These are phyloP conservation scores for Eidolon helvum DNA, from an alignment of 2,113 vertebrate genomes.

Conservation along the genomic window DNA sequence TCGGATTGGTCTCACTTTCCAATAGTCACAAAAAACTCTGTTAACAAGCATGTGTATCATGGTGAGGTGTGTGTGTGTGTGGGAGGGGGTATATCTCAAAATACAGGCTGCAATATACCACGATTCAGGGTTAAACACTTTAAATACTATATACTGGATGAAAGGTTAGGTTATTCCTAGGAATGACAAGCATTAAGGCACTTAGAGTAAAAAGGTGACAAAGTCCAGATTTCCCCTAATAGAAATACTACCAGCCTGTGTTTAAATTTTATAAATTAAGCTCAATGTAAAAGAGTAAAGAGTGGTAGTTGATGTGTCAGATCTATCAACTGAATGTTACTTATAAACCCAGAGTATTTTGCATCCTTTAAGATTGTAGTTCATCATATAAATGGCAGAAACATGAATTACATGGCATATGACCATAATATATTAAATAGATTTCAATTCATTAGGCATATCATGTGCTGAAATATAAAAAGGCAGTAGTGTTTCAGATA, in stretches of 20 bases:
- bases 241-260: background rate
- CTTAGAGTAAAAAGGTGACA: background rate
- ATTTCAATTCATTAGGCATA: slow-evolving; percentile 10
- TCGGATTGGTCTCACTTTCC: background rate
- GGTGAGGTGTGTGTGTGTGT: too few species aligned
- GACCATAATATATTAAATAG: background rate
- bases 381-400: background rate
- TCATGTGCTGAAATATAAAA: slow-evolving; percentile 22
- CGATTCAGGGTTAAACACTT: background rate
- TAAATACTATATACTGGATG: background rate
- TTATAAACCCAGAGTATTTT: background rate
- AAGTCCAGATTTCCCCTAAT: background rate
- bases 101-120: background rate
- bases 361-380: background rate
- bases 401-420: background rate
- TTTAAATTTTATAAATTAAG: background rate
- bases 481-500: slow-evolving; percentile 5
- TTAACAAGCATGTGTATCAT: background rate
- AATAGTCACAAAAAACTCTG: background rate
- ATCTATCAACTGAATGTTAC: background rate
- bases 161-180: background rate
- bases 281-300: background rate
- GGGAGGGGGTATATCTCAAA: background rate
- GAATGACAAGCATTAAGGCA: background rate
- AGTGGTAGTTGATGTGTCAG: background rate